phyloP scores from a whole-genome alignment of 2,888 invertebrate genomes.

The Papilio protenor region DNA sequence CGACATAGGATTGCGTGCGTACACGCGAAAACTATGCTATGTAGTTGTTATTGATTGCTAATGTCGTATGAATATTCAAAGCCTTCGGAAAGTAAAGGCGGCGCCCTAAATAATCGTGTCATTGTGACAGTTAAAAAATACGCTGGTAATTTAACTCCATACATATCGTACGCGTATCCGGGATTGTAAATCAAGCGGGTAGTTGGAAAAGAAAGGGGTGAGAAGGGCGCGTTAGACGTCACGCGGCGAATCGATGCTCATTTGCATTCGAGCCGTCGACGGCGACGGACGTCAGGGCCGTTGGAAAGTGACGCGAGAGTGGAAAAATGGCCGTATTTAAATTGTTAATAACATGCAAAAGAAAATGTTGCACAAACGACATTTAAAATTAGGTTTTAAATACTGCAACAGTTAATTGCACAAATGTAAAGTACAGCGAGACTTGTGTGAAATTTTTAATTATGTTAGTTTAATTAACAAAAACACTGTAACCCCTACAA shows the following conservation, averaged over 20 bases:
- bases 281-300: conserved; percentile 77
- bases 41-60: conserved; percentile 82
- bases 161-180: conserved; percentile 73
- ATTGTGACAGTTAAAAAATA: conserved; percentile 80
- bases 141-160: conserved; percentile 69
- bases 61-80: conserved; percentile 83
- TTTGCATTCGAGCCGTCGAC: conserved; percentile 79
- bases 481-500: not conserved
- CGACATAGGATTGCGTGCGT: conserved; percentile 82
- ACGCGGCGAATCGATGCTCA: conserved; percentile 79
- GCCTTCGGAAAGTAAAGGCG: conserved; percentile 78
- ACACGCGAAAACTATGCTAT: conserved; percentile 83
- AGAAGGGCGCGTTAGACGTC: conserved; percentile 80
- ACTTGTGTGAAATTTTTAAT: not conserved
- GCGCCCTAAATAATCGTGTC: conserved; percentile 83
- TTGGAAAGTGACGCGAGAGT: conserved; percentile 78
- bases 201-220: conserved; percentile 81
- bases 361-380: conserved; percentile 78
- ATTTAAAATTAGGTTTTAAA: conserved; percentile 75
- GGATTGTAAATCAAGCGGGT: conserved; percentile 82
- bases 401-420: conserved; percentile 66
- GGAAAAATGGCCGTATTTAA: conserved; percentile 78
- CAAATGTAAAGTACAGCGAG: conserved; percentile 51
- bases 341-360: conserved; percentile 79
- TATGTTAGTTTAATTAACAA: conserved; percentile 5